Percentiles rank a stretch among this genome's conserved stretches.
Conservation (phyloP, 2,113 vertebrate species). For the Misgurnus anguillicaudatus region DNA sequence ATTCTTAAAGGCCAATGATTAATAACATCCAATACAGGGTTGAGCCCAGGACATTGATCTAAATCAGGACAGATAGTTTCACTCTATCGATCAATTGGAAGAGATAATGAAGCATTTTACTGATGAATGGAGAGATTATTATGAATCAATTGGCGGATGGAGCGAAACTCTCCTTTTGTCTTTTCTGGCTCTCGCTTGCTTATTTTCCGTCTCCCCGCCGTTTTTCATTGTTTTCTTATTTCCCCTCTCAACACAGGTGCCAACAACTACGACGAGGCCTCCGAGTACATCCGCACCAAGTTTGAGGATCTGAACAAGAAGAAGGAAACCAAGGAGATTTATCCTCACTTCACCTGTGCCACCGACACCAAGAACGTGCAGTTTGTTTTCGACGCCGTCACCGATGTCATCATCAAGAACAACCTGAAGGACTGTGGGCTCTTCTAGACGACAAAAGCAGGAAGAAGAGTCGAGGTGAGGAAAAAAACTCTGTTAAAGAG, state of each 20-base stretch:
- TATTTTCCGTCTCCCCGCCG: not conserved
- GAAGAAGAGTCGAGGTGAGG: constrained; percentile 59
- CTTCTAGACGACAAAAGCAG: constrained; percentile 72
- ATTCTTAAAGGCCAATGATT: not conserved
- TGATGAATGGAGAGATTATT: not conserved
- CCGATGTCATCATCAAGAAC: constrained; percentile 99
- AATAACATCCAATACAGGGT: not conserved
- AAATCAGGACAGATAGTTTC: not conserved
- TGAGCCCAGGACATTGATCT: not conserved
- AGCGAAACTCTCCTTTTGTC: not conserved
- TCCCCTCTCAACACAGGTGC: constrained; percentile 74
- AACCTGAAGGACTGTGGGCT: constrained; percentile 99
- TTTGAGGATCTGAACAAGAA: constrained; percentile 98
- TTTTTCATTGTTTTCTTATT: constrained; percentile 19
- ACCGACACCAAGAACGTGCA: constrained; percentile 99
- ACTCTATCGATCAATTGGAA: not conserved
- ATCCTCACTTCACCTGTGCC: constrained; percentile 97
- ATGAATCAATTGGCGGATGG: not conserved
- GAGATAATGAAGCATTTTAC: not conserved
- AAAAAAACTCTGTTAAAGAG: not conserved
- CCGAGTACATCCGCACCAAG: constrained; percentile 95
- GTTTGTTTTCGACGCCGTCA: constrained; percentile 97
- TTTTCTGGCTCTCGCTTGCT: not conserved
- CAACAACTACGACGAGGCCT: constrained; percentile 89
- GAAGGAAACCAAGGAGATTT: constrained; percentile 99